Evolutionary conservation across 2,888 invertebrate genomes (phyloP).

Genomic region (Ernsta delagoae): DNA sequence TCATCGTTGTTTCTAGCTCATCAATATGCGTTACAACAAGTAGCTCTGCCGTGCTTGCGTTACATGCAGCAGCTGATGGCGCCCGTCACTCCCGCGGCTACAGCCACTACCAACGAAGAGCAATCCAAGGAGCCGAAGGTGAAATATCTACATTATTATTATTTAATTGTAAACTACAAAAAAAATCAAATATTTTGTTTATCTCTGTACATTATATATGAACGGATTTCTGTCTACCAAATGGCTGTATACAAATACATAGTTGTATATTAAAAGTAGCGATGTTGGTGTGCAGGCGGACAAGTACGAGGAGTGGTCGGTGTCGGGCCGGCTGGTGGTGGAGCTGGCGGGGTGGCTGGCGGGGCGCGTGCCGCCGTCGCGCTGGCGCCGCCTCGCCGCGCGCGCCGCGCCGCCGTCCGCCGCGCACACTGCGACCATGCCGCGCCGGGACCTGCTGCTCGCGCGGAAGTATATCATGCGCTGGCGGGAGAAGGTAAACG

Average conservation of each 20-base stretch:
- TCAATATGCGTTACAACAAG: slow-evolving; percentile 94
- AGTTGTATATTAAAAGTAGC: too few species aligned
- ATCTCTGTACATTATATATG: too few species aligned
- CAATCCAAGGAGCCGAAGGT: slow-evolving; percentile 69
- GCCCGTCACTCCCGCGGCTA: slow-evolving; percentile 68
- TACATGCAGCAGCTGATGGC: slow-evolving; percentile 94
- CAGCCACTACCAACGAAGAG: slow-evolving; percentile 53
- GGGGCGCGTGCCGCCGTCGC: slow-evolving; percentile 68
- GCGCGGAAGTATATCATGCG: slow-evolving; percentile 72
- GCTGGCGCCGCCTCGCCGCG: slow-evolving; percentile 69
- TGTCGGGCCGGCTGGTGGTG: too few species aligned
- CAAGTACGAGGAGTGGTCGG: too few species aligned
- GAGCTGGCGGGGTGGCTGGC: too few species aligned
- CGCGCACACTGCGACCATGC: too few species aligned
- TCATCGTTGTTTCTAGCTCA: slow-evolving; percentile 81
- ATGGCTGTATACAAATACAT: too few species aligned
- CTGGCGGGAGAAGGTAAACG: slow-evolving; percentile 69
- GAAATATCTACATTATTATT: too few species aligned
- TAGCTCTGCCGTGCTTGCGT: slow-evolving; percentile 96
- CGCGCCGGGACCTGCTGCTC: slow-evolving; percentile 63
- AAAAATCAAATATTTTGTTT: too few species aligned
- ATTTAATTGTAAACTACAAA: too few species aligned
- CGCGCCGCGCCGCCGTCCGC: slow-evolving; percentile 37
- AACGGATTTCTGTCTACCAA: too few species aligned
- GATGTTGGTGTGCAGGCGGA: too few species aligned